These are phyloP conservation scores for Drosophila nasuta DNA, from an alignment of 1,140 invertebrate species.

Conservation along the genomic window DNA sequence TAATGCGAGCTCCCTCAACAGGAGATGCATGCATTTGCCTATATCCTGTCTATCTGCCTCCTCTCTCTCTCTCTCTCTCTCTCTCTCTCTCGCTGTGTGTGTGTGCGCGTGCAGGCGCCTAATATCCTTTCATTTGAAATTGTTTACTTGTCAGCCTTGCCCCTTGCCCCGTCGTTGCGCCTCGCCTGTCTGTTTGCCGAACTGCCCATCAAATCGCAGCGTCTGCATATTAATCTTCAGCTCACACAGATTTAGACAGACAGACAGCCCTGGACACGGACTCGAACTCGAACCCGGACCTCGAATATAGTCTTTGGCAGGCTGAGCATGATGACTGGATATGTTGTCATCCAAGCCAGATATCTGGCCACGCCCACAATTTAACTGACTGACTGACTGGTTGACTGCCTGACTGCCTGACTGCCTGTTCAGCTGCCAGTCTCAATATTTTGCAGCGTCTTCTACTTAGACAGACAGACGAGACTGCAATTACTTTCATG, in stretches of 20 bases:
- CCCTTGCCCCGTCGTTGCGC: neutral
- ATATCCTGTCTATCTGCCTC: conserved; percentile 12
- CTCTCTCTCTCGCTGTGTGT: conserved; percentile 17
- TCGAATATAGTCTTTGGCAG: too few relatives aligned
- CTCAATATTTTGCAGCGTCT: conserved; percentile 62
- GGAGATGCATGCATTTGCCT: conserved; percentile 25
- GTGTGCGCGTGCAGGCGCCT: conserved; percentile 33
- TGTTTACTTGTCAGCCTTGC: conserved; percentile 60
- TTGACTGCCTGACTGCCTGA: neutral
- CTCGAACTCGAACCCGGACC: too few relatives aligned
- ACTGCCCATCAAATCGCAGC: conserved; percentile 52
- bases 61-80: conserved; percentile 7
- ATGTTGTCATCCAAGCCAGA: conserved; percentile 32
- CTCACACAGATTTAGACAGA: conserved; percentile 52
- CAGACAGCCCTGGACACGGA: conserved; percentile 1
- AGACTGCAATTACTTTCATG: conserved; percentile 67
- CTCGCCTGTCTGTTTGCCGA: conserved; percentile 32
- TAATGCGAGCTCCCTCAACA: conserved; percentile 49
- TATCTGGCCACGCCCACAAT: neutral
- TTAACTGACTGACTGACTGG: neutral
- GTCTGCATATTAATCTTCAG: conserved; percentile 66
- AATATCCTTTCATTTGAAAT: conserved; percentile 66
- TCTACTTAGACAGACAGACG: conserved; percentile 4
- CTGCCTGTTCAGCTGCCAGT: conserved; percentile 47
- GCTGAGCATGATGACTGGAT: neutral